Percentiles rank a stretch among this genome's conserved stretches.
phyloP scores from a whole-genome alignment of 2,113 vertebrate species.

The Entomyzon cyanotis region DNA sequence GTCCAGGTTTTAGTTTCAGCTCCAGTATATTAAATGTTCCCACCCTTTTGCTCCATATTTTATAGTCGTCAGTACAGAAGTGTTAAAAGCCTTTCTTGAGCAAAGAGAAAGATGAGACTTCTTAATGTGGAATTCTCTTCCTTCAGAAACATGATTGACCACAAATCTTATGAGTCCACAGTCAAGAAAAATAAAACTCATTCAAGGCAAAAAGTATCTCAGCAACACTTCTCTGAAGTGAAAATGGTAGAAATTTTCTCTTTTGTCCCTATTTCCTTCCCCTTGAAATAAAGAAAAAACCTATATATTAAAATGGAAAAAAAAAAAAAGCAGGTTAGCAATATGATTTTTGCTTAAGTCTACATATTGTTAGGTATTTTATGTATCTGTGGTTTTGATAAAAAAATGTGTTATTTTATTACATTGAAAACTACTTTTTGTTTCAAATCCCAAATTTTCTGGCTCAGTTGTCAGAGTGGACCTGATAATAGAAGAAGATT shows the following conservation, averaged over 20 bases:
- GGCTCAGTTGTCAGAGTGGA: neutral
- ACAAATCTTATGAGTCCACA: neutral
- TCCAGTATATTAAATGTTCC: constrained; percentile 44
- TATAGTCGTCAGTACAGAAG: neutral
- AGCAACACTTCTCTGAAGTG: neutral
- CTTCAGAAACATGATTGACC: constrained; percentile 38
- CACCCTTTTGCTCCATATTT: constrained; percentile 54
- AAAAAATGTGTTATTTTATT: neutral
- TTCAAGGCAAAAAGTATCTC: neutral
- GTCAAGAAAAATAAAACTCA: constrained; percentile 22
- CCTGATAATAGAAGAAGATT: neutral
- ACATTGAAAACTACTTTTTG: neutral
- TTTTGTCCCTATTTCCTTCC: neutral
- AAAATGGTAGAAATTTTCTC: neutral
- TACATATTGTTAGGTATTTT: neutral
- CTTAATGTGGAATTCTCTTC: constrained; percentile 5
- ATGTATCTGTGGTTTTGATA: neutral
- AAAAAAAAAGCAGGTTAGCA: neutral
- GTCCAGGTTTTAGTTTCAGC: constrained; percentile 60
- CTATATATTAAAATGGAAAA: neutral
- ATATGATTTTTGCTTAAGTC: neutral
- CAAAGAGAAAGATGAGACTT: neutral
- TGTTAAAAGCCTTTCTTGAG: constrained; percentile 37
- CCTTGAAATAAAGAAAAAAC: neutral
- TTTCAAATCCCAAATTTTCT: neutral